phyloP scores from a whole-genome alignment of 2,797 vertebrate species.

The Esox masquinongy region DNA sequence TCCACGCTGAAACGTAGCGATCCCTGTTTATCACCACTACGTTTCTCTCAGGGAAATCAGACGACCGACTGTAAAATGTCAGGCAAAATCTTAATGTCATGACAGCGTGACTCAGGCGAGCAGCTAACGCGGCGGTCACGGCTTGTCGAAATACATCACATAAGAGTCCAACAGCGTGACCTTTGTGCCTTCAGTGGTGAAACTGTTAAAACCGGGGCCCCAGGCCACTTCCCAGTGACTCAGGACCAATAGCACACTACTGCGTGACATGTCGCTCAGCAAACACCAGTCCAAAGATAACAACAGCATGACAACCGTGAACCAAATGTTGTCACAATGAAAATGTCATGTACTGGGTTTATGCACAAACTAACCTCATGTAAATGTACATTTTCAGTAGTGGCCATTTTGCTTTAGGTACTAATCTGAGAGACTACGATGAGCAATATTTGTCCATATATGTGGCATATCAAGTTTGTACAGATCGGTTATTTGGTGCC shows the following conservation, averaged over 20 bases:
- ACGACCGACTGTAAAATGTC: slow-evolving; percentile 12
- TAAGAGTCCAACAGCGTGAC: slow-evolving; percentile 20
- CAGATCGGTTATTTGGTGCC: too few species aligned
- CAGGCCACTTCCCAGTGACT: slow-evolving; percentile 7
- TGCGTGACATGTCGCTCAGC: background rate
- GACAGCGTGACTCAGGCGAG: slow-evolving; percentile 25
- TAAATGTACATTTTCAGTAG: too few species aligned
- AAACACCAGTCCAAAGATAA: slow-evolving; percentile 13
- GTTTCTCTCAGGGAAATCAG: background rate
- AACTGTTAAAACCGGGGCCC: background rate
- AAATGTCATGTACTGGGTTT: too few species aligned
- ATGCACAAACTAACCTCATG: too few species aligned
- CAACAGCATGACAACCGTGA: background rate
- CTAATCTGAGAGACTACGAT: too few species aligned
- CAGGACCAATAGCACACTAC: slow-evolving; percentile 14
- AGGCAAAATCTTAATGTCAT: background rate
- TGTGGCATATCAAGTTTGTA: too few species aligned
- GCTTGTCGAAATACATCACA: slow-evolving; percentile 24
- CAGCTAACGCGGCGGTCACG: slow-evolving; percentile 13
- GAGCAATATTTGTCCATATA: too few species aligned
- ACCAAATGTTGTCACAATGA: background rate
- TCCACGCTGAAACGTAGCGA: slow-evolving; percentile 1
- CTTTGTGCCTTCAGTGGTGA: background rate
- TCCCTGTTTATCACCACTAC: slow-evolving; percentile 11
- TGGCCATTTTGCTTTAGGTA: too few species aligned